Evolutionary conservation across 2,113 vertebrate genomes (phyloP), one percentile per base, ranked within the genome.

Genomic region (Cyprinus carpio): DNA sequence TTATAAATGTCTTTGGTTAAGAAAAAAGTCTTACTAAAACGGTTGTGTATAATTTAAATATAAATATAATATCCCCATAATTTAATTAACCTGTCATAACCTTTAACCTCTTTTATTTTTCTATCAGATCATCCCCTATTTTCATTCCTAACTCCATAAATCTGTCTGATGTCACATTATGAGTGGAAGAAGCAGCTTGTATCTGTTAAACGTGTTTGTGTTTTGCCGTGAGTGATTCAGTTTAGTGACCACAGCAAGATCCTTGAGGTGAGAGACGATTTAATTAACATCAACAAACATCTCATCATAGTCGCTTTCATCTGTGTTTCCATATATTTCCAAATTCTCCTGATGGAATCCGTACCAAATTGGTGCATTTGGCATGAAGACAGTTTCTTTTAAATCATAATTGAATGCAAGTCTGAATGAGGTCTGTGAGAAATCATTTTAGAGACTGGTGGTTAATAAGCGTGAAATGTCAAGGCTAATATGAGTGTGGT

Each of bases 391-490:
- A 2, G 54, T n/a, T n/a, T 23, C 20, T 23, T 60, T 60, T 60
- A n/a, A 58, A 58, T 58, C 20, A 23, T n/a, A n/a, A 60, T n/a
- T n/a, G 23, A n/a, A 60, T 60, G 56, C 1, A 60, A 75, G 40
- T 46, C 40, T 75, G 72, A 75, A 46, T 46, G 71, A 46, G 71
- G 71, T n/a, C 29, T 31, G 71, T 74, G 37, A 46, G 40, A 46
- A 46, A 46, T 74, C 18, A 2, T 31, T 37, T 18, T 34, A 18
- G 75, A 56, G 40, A 15, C 6, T 49, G 8, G 27, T 23, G 75
- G 25, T 31, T 43, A 81, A 29, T 46, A 12, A 46, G n/a, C n/a
- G 37, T 81, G 60, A 81, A 81, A 81, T 65, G 8, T 43, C 56
- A 80, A 29, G 18, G 78, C 58, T 43, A 25, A 78, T 64, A 23